Evolutionary conservation across 2,888 invertebrate species (phyloP).

Genomic region (Disparrhopalites patrizii): DNA sequence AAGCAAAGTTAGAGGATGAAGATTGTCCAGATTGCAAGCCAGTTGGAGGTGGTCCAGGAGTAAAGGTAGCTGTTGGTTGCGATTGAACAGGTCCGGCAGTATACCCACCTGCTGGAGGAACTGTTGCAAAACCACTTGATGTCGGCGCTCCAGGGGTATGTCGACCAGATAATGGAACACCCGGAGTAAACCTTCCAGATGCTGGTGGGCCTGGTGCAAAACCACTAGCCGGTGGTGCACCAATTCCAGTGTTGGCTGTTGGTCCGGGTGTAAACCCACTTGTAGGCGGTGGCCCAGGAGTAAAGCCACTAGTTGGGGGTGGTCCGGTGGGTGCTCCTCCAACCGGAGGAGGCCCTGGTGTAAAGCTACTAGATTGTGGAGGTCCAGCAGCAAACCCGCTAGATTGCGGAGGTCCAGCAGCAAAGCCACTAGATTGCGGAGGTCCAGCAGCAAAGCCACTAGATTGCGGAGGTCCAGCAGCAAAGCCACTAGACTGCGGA

Average conservation of each 20-base stretch:
- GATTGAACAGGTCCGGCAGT: conserved; percentile 4
- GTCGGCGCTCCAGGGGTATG: conserved; percentile 9
- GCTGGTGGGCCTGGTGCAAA: conserved; percentile 1
- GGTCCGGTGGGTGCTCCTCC: not conserved
- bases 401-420: conserved; percentile 11
- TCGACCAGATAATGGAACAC: not conserved
- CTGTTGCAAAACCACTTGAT: conserved; percentile 3
- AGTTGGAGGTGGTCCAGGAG: not conserved
- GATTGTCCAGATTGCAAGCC: not conserved
- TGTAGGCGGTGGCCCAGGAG: conserved; percentile 12
- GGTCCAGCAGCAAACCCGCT: not conserved
- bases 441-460: not conserved
- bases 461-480: conserved; percentile 2
- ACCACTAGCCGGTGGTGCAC: not conserved
- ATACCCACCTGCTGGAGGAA: not conserved
- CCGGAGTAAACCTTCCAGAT: not conserved
- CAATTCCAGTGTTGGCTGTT: not conserved
- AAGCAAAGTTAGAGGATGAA: not conserved
- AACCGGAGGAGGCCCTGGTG: not conserved
- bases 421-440: conserved; percentile 6
- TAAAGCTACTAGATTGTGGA: not conserved
- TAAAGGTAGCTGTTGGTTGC: not conserved
- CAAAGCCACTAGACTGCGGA: not conserved
- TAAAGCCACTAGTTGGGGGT: conserved; percentile 5
- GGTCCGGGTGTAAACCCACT: not conserved